Evolutionary conservation across 2,797 vertebrate species (phyloP).

Genomic region (Taeniopygia guttata): DNA sequence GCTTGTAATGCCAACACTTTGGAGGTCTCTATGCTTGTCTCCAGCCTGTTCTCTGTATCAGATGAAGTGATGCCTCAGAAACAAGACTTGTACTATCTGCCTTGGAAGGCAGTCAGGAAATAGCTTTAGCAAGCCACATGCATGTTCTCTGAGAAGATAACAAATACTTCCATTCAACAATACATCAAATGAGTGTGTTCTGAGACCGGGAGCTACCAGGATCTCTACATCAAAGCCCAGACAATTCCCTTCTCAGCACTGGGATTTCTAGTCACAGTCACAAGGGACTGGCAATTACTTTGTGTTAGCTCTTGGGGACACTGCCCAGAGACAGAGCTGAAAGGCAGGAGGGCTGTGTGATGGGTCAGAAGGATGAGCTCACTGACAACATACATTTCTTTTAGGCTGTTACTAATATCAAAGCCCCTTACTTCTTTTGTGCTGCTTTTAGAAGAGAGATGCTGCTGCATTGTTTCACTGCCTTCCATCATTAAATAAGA

Average conservation of each 20-base stretch:
- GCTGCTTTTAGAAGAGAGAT: neutral
- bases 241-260: neutral
- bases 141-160: constrained; percentile 36
- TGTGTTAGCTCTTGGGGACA: neutral
- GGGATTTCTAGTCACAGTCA: neutral
- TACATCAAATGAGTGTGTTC: constrained; percentile 40
- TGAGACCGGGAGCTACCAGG: neutral
- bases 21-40: constrained; percentile 12
- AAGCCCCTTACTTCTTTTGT: neutral
- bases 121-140: constrained; percentile 31
- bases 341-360: neutral
- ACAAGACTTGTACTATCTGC: neutral
- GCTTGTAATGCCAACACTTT: neutral
- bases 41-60: constrained; percentile 34
- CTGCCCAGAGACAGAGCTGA: constrained; percentile 1
- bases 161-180: constrained; percentile 36
- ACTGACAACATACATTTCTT: neutral
- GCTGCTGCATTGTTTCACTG: constrained; percentile 16
- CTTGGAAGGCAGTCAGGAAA: constrained; percentile 28
- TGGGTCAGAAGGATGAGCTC: neutral
- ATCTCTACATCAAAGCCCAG: constrained; percentile 12
- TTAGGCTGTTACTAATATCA: neutral
- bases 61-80: constrained; percentile 28
- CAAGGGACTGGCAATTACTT: neutral
- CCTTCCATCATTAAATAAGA: neutral